Conservation (phyloP, 92 coral and sea anemone genomes). For the Paragorgia papillata region DNA sequence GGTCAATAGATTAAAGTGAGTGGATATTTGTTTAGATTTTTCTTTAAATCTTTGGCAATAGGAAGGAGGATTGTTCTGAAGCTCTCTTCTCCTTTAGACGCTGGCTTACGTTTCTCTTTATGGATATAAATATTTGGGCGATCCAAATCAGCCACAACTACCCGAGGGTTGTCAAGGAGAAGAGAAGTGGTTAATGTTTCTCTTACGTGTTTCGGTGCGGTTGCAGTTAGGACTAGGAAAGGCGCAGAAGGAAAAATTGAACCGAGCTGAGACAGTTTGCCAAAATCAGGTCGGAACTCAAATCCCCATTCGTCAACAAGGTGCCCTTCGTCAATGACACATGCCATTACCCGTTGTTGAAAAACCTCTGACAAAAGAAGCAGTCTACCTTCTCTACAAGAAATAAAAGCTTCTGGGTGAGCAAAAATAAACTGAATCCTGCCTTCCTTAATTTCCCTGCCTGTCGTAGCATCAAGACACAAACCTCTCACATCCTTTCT, state of each 20-base stretch:
- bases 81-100: slow-evolving; percentile 41
- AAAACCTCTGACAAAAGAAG: slow-evolving; percentile 17
- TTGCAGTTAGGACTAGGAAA: slow-evolving; percentile 46
- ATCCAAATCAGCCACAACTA: slow-evolving; percentile 44
- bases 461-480: slow-evolving; percentile 1
- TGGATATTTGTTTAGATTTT: slow-evolving; percentile 42
- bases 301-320: slow-evolving; percentile 51
- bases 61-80: slow-evolving; percentile 37
- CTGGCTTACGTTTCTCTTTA: slow-evolving; percentile 46
- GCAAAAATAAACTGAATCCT: slow-evolving; percentile 29
- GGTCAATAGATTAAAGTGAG: slow-evolving; percentile 57
- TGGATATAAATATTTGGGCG: slow-evolving; percentile 43
- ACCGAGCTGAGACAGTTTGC: slow-evolving; percentile 37
- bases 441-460: not conserved
- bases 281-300: slow-evolving; percentile 50
- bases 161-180: slow-evolving; percentile 3
- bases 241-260: slow-evolving; percentile 47
- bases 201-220: slow-evolving; percentile 42
- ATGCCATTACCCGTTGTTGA: slow-evolving; percentile 35
- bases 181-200: slow-evolving; percentile 12
- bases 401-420: slow-evolving; percentile 72
- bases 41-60: slow-evolving; percentile 41
- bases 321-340: slow-evolving; percentile 58
- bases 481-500: slow-evolving; percentile 11
- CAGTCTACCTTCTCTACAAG: slow-evolving; percentile 53